Conservation (phyloP, 2,888 invertebrate genomes). For the Chironomus tentans region DNA sequence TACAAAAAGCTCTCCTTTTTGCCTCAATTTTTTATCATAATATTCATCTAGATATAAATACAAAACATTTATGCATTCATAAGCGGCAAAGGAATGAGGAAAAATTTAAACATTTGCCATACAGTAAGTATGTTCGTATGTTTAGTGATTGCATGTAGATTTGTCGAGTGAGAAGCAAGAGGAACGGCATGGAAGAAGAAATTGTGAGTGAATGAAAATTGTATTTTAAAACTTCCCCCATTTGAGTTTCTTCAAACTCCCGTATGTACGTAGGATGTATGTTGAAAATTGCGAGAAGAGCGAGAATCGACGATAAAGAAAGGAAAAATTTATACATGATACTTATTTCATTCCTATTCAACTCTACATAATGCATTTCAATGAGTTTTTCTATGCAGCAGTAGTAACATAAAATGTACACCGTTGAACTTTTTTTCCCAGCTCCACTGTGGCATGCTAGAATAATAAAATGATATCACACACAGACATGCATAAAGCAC, state of each 20-base stretch:
- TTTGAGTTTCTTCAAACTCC: not conserved
- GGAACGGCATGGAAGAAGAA: not conserved
- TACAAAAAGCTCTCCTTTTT: not conserved
- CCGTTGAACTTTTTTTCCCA: not conserved
- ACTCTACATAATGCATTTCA: slow-evolving; percentile 14
- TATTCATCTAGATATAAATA: not conserved
- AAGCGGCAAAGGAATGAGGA: not conserved
- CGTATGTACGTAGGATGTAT: not conserved
- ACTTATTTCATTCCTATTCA: slow-evolving; percentile 13
- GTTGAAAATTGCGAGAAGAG: not conserved
- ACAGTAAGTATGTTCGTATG: not conserved
- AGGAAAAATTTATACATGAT: slow-evolving; percentile 8
- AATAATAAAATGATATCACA: no score
- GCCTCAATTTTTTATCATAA: not conserved
- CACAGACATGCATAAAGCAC: not conserved
- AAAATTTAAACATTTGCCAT: slow-evolving; percentile 6
- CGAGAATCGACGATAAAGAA: not conserved
- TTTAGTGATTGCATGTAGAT: no score
- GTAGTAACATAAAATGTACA: not conserved
- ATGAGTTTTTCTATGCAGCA: not conserved
- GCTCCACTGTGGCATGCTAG: not conserved
- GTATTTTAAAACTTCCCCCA: not conserved
- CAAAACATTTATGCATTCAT: not conserved
- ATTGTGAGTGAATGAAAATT: not conserved
- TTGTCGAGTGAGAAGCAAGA: no score